phyloP scores from a whole-genome alignment of 2,888 invertebrate species.

The Epiblema foenella region DNA sequence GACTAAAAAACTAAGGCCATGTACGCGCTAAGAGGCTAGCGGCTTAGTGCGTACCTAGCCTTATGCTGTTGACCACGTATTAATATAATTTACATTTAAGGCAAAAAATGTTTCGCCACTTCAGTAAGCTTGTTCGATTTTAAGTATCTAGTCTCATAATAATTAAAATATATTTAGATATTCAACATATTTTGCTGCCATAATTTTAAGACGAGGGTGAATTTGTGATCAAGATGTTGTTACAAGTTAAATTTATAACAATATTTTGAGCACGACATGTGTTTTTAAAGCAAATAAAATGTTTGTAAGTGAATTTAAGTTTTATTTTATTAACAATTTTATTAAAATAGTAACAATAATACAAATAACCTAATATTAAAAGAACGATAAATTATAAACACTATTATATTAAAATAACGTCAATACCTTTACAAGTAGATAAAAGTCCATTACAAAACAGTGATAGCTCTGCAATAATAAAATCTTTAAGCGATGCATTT shows the following conservation, averaged over 20 bases:
- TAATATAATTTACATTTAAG: neutral
- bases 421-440: slow-evolving; percentile 73
- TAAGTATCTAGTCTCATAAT: slow-evolving; percentile 42
- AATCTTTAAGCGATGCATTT: slow-evolving; percentile 67
- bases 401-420: slow-evolving; percentile 74
- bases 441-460: slow-evolving; percentile 77
- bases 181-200: slow-evolving; percentile 64
- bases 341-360: slow-evolving; percentile 46
- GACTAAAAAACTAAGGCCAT: too few species aligned
- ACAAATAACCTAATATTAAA: slow-evolving; percentile 44
- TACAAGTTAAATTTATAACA: slow-evolving; percentile 46
- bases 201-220: slow-evolving; percentile 58
- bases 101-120: slow-evolving; percentile 3
- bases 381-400: slow-evolving; percentile 50
- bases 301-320: slow-evolving; percentile 58
- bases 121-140: slow-evolving; percentile 16
- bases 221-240: slow-evolving; percentile 80
- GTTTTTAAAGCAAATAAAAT: slow-evolving; percentile 44
- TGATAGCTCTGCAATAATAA: slow-evolving; percentile 71
- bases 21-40: too few species aligned
- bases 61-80: too few species aligned
- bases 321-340: slow-evolving; percentile 51
- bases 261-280: slow-evolving; percentile 79
- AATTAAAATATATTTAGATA: slow-evolving; percentile 31
- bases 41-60: too few species aligned